Evolutionary conservation across 2,888 invertebrate genomes (phyloP), one percentile per base, ranked within the genome.

Genomic region (Clusia tigrina): DNA sequence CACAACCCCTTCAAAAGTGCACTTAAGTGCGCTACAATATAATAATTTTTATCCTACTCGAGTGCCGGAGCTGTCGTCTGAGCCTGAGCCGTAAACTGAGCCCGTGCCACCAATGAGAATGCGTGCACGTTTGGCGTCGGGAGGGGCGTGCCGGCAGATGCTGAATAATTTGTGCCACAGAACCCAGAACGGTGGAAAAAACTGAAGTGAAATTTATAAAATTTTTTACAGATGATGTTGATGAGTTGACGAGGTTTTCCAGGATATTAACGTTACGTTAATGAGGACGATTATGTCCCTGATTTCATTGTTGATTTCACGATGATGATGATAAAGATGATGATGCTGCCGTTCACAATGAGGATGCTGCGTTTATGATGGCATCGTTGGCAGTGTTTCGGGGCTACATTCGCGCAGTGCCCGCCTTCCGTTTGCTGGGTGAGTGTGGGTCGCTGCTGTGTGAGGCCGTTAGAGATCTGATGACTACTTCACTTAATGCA

Each of bases 401-500:
- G 6, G 32, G 6, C 6, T 12, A 12, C 32, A 9, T 6, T 32
- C 32, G 6, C 32, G 6, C n/a, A 15, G 9, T 42, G 42, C n/a
- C 9, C n/a, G 42, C n/a, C 42, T n/a, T n/a, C 15, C n/a, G 9
- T 9, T n/a, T 42, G 42, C n/a, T 32, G 32, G 6, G 6, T 52
- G 52, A 52, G n/a, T 18, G 20, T 52, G 52, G 2, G 38, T n/a
- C n/a, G n/a, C n/a, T n/a, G n/a, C n/a, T n/a, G n/a, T n/a, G 32
- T 15, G 38, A 55, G 32, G 37, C 22, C 38, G 55, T 55, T 55
- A 38, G 55, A 54, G n/a, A 24, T 24, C 78, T 74, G 74, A 74
- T 74, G 74, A 74, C 74, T 74, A 74, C 74, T 74, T 74, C 74
- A 74, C 78, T 76, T 74, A 74, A 74, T 74, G 78, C 76, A 76